These are phyloP conservation scores for Aplocera efformata DNA, from an alignment of 2,888 invertebrate species.

Conservation along the genomic window DNA sequence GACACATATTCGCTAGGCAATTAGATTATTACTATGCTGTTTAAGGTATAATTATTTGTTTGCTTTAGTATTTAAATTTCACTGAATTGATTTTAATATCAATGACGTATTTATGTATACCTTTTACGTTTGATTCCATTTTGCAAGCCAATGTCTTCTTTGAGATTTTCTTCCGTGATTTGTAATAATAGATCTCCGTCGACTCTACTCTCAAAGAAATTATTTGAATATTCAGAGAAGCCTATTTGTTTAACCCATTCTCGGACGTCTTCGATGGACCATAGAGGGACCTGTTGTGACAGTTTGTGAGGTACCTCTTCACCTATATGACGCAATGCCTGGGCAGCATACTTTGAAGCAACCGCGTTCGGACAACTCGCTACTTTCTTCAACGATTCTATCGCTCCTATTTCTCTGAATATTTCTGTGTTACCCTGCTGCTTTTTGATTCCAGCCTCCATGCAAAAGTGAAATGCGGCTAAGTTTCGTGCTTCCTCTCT, in stretches of 20 bases:
- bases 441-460: slow-evolving; percentile 99
- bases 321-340: slow-evolving; percentile 94
- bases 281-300: slow-evolving; percentile 98
- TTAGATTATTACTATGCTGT: too few species aligned
- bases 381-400: slow-evolving; percentile 96
- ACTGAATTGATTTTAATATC: too few species aligned
- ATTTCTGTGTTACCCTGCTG: slow-evolving; percentile 94
- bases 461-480: slow-evolving; percentile 98
- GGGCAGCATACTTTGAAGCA: slow-evolving; percentile 97
- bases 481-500: slow-evolving; percentile 97
- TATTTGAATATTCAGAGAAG: slow-evolving; percentile 89
- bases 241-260: slow-evolving; percentile 99
- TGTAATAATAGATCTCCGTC: slow-evolving; percentile 97
- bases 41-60: too few species aligned
- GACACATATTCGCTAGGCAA: too few species aligned
- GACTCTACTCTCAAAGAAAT: slow-evolving; percentile 94
- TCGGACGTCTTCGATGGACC: slow-evolving; percentile 97
- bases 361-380: slow-evolving; percentile 99
- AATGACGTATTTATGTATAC: slow-evolving; percentile 61
- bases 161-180: slow-evolving; percentile 94
- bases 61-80: too few species aligned
- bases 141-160: slow-evolving; percentile 93
- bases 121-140: slow-evolving; percentile 96
- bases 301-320: slow-evolving; percentile 98
- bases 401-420: slow-evolving; percentile 96